A percentile compares a stretch with the other conserved stretches of the same genome.
Conservation (phyloP, 2,797 vertebrate species). For the Cetoscarus ocellatus region DNA sequence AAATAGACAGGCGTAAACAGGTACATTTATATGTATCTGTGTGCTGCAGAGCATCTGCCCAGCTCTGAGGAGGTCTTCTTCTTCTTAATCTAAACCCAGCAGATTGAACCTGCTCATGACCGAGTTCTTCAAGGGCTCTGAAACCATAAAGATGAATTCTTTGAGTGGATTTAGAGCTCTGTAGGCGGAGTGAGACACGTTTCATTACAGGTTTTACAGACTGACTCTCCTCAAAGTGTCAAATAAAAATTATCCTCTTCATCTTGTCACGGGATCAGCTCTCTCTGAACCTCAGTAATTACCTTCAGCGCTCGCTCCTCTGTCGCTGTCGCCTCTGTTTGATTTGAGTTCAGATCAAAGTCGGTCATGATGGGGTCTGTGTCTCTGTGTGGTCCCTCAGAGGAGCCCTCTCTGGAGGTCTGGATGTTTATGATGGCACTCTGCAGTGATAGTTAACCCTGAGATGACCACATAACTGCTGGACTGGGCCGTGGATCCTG, state of each 20-base stretch:
- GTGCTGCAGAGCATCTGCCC: too few relatives aligned
- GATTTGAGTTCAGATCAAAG: constrained; percentile 9
- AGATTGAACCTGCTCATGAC: not conserved
- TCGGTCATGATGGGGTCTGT: constrained; percentile 14
- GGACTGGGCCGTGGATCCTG: constrained; percentile 14
- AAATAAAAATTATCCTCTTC: constrained; percentile 12
- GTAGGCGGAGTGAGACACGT: constrained; percentile 39
- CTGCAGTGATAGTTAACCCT: constrained; percentile 46
- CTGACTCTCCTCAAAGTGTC: constrained; percentile 38
- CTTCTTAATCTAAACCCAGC: not conserved
- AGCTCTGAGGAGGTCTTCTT: too few relatives aligned
- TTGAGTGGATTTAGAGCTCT: constrained; percentile 12
- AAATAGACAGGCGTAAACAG: too few relatives aligned
- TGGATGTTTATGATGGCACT: constrained; percentile 31
- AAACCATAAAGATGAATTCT: constrained; percentile 32
- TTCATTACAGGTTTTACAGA: constrained; percentile 38
- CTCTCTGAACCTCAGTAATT: not conserved
- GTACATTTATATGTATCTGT: too few relatives aligned
- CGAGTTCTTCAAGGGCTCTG: not conserved
- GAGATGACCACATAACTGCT: constrained; percentile 46
- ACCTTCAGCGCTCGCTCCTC: constrained; percentile 1
- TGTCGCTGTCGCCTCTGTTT: not conserved
- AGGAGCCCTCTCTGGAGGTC: not conserved
- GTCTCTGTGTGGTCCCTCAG: not conserved
- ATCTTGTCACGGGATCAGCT: constrained; percentile 4